A percentile compares a stretch with the other conserved stretches of the same genome.
Conservation (phyloP, 2,797 vertebrate species). For the Artibeus lituratus region DNA sequence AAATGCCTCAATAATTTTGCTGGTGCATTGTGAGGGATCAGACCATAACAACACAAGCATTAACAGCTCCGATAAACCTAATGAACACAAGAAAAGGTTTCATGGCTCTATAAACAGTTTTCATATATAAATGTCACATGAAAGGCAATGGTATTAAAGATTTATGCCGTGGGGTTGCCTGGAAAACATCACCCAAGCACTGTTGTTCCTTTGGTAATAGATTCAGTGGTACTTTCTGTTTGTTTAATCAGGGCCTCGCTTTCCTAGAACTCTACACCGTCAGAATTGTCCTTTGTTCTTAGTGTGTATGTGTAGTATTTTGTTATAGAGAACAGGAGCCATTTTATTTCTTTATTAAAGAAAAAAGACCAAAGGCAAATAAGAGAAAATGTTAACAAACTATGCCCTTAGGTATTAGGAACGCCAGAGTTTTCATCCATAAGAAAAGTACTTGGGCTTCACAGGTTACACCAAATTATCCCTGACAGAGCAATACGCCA, state of each 20-base stretch:
- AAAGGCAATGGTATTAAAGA: slow-evolving; percentile 78
- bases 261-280: slow-evolving; percentile 65
- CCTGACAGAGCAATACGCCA: background rate
- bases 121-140: slow-evolving; percentile 79
- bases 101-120: slow-evolving; percentile 78
- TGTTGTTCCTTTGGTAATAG: slow-evolving; percentile 74
- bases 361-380: slow-evolving; percentile 2
- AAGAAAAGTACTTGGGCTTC: background rate
- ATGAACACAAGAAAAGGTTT: slow-evolving; percentile 74
- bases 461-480: background rate
- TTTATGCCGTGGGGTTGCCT: slow-evolving; percentile 71
- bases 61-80: slow-evolving; percentile 54
- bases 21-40: slow-evolving; percentile 30
- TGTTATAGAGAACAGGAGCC: slow-evolving; percentile 50
- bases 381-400: slow-evolving; percentile 25
- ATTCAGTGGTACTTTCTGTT: slow-evolving; percentile 65
- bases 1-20: slow-evolving; percentile 65
- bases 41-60: slow-evolving; percentile 52
- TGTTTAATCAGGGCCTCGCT: slow-evolving; percentile 76
- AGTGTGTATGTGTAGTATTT: slow-evolving; percentile 50
- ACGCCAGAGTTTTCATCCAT: background rate
- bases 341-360: slow-evolving; percentile 35
- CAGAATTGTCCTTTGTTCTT: slow-evolving; percentile 65
- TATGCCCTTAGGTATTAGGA: background rate
- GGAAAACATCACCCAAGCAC: slow-evolving; percentile 78